phyloP scores from a whole-genome alignment of 2,113 vertebrate species.

The Aramus guarauna region DNA sequence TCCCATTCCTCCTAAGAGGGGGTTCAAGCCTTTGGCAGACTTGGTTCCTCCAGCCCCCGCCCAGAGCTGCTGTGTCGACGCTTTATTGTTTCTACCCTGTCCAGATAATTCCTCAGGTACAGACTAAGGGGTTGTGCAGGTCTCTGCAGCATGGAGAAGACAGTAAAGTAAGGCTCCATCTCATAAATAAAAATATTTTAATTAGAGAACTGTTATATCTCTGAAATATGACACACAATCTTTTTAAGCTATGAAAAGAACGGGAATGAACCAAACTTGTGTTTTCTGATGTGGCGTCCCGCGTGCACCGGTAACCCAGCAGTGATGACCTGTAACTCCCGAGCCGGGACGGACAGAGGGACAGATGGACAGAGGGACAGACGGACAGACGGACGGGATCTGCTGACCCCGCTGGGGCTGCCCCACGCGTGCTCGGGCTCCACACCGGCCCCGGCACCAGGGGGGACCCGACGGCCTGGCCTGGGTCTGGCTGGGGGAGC shows the following conservation, averaged over 20 bases:
- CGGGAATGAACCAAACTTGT: neutral
- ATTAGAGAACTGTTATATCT: neutral
- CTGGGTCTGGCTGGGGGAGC: neutral
- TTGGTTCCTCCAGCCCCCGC: neutral
- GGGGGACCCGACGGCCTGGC: neutral
- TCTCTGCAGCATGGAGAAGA: neutral
- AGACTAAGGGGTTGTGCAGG: neutral
- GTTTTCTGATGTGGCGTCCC: neutral
- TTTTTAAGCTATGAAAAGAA: neutral
- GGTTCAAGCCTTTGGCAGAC: neutral
- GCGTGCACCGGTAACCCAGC: neutral
- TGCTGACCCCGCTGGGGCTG: too few relatives aligned
- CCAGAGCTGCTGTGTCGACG: neutral
- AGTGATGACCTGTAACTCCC: too few relatives aligned
- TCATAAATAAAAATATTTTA: neutral
- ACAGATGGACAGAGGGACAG: too few relatives aligned
- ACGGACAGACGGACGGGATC: fast-evolving
- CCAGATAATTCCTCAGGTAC: neutral
- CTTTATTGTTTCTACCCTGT: neutral
- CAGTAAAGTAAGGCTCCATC: neutral
- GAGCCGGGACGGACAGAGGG: neutral
- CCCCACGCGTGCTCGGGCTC: too few relatives aligned
- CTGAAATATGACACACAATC: neutral
- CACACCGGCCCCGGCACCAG: too few relatives aligned
- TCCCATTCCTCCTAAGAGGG: too few relatives aligned